Evolutionary conservation across 2,888 invertebrate species (phyloP), one percentile per base, ranked within the genome.

Genomic region (Serrognathus titanus): DNA sequence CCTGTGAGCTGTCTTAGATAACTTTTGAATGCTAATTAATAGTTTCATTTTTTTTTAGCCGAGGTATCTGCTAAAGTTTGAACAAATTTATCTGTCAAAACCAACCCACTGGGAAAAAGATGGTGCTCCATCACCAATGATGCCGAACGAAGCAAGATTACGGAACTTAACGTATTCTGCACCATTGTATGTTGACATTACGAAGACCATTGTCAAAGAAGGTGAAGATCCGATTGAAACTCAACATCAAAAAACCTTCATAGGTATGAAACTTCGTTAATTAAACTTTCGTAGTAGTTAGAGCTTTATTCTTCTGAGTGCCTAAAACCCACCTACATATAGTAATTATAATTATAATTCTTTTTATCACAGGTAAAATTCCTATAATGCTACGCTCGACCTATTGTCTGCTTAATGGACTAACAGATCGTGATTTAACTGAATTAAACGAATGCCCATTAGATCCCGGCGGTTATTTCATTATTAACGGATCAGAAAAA

Each of bases 41-140:
- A 53, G 4, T 24, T 9, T 46, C 24, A 3, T 7, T 48, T 37
- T 48, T 37, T 75, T 75, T n/a, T 73, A 87, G 81, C 91, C 96
- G 0, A 86, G 91, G 60, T 98, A 96, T 79, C 80, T 94, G 39
- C 77, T 99, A 6, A 99, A 98, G 79, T 99, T 99, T 79, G 98
- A 97, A 76, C 98, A 99, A 80, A 98, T 99, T 75, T 99, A 99
- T 75, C 78, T 99, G 46, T 98, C 98, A 0, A 99, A 99, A 78
- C 99, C 99, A 2, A 99, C 98, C 6, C 99, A 99, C 83, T 99
- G 99, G 99, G 99, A 99, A 78, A 99, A 99, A 80, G 99, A 99
- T 82, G 99, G 99, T 73, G 95, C 97, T 0, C 97, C 98, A 10
- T 93, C 94, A 56, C 97, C 97, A 57, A 97, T 99, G 97, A 99